phyloP scores from a whole-genome alignment of 2,888 invertebrate species.

The Hydraecia micacea region DNA sequence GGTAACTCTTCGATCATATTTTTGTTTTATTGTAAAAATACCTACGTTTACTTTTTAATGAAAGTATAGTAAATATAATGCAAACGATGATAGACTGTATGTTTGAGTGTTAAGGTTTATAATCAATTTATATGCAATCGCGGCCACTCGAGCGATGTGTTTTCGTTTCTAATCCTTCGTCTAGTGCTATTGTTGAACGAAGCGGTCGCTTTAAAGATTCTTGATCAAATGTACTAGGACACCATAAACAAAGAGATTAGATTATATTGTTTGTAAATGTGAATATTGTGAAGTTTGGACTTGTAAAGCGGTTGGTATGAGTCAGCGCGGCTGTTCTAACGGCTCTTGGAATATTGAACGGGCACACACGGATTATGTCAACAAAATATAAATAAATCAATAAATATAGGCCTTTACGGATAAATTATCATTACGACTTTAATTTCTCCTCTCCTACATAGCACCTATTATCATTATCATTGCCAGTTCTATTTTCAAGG shows the following conservation, averaged over 20 bases:
- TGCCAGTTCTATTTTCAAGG: too few relatives aligned
- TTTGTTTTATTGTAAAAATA: too few relatives aligned
- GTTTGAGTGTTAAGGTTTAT: neutral
- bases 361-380: constrained; percentile 78
- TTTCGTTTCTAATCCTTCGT: neutral
- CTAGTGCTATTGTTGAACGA: neutral
- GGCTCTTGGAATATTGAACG: constrained; percentile 54
- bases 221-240: constrained; percentile 23
- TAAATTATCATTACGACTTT: constrained; percentile 73
- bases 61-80: neutral
- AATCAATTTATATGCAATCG: neutral
- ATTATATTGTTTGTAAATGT: constrained; percentile 41
- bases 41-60: neutral
- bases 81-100: neutral
- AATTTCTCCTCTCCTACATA: constrained; percentile 5
- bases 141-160: neutral
- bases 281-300: constrained; percentile 23
- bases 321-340: constrained; percentile 37
- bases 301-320: constrained; percentile 15
- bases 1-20: neutral
- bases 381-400: constrained; percentile 80
- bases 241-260: constrained; percentile 15
- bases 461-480: too few relatives aligned
- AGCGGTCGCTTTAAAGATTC: neutral
- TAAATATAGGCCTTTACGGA: constrained; percentile 87